A percentile compares a stretch with the other conserved stretches of the same genome.
These are phyloP conservation scores for Ormyrus pomaceus DNA, from an alignment of 2,888 invertebrate genomes.

Conservation along the genomic window DNA sequence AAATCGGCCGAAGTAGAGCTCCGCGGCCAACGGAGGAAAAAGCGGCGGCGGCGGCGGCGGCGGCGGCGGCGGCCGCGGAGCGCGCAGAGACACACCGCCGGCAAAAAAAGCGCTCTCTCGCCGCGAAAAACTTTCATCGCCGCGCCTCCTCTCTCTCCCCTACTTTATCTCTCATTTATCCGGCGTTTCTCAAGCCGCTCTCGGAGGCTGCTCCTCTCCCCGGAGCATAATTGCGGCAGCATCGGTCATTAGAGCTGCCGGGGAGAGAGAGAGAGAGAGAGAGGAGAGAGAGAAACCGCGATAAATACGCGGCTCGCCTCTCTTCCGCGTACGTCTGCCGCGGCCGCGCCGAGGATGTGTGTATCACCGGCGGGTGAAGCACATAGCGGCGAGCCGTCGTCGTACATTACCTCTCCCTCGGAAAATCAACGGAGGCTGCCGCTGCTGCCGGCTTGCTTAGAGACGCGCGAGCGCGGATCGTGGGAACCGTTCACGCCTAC, in stretches of 20 bases:
- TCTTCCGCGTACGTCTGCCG: not conserved
- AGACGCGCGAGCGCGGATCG: conserved; percentile 62
- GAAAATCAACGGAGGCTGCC: no score
- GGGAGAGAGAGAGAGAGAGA: conserved; percentile 11
- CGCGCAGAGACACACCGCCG: no score
- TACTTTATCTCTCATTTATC: conserved; percentile 39
- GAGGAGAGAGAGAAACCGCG: conserved; percentile 2
- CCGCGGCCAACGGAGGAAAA: no score
- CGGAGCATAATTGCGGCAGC: conserved; percentile 30
- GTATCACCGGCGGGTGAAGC: conserved; percentile 19
- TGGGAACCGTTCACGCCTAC: conserved; percentile 63
- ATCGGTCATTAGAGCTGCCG: conserved; percentile 22
- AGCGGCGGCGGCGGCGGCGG: no score
- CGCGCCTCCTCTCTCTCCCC: not conserved
- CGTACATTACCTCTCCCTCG: conserved; percentile 58
- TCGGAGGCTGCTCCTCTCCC: no score
- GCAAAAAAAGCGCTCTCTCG: not conserved
- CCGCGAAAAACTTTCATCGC: not conserved
- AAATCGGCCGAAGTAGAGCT: conserved; percentile 14
- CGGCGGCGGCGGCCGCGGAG: no score
- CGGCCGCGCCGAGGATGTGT: not conserved
- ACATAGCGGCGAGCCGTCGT: conserved; percentile 25
- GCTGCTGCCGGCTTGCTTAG: conserved; percentile 14
- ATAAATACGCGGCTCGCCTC: conserved; percentile 13
- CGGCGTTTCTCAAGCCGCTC: conserved; percentile 20